Base-by-base conservation (phyloP, 2,888 invertebrate genomes). In the Apamea sordens region DNA sequence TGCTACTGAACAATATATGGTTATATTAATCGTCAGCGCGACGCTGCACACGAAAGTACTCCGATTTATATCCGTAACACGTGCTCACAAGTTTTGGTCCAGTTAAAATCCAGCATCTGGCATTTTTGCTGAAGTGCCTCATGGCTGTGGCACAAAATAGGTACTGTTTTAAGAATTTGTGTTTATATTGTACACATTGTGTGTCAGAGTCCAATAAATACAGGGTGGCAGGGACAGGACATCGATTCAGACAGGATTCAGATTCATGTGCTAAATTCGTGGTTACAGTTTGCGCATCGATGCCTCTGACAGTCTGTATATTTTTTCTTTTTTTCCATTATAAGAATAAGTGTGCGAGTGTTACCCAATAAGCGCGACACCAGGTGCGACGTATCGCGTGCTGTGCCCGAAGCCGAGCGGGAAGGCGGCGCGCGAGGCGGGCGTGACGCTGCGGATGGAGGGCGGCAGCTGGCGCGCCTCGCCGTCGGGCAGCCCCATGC, bases 401-500 rank as follows among this genome's bases (percentile, higher is more conserved):
- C 99, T 98, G 94, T 99, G 99, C 0, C 99, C 98, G 90, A 99
- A 98, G 53, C 98, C 99, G 15, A 99, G 97, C 0, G 99, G 99
- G 96, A 99, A 99, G 47, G 98, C 98, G 24, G 99, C 99, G 63
- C 99, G 97, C 24, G 98, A 98, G 6, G 95, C 96, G 44, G 97
- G 94, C 50, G 94, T 97, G 3, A 98, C 96, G 15, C 94, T 94
- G 7, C 95, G 90, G 13, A 99, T 95, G 44, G 97, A 98, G 0
- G 99, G 99, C 13, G 98, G 99, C 82, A 98, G 94, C 90, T 98
- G 98, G 28, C 97, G 93, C 8, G 93, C 89, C 2, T 95, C 93
- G 28, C 97, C 97, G 86, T 95, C 97, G n/a, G 97, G 94, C 28
- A 95, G 88, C 0, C 96, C 96, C 0, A 82, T 91, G 11, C 91